phyloP scores from a whole-genome alignment of 2,888 invertebrate genomes.

The Cordilura impudica region DNA sequence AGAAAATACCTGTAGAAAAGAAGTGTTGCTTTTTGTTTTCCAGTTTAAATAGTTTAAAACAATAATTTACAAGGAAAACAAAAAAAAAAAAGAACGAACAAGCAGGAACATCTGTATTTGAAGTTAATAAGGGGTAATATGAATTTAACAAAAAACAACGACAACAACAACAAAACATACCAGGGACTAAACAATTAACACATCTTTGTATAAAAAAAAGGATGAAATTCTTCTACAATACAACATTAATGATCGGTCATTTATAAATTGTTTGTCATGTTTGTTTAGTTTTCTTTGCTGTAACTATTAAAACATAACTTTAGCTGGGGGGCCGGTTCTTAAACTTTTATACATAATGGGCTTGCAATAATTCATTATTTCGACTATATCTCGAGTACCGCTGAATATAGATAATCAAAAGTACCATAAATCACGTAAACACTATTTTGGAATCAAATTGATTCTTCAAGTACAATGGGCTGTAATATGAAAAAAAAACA shows the following conservation, averaged over 20 bases:
- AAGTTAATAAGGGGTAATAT: slow-evolving; percentile 36
- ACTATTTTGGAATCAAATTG: too few species aligned
- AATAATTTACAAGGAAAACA: slow-evolving; percentile 50
- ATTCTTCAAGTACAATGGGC: too few species aligned
- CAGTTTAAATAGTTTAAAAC: background rate
- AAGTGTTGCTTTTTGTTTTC: background rate
- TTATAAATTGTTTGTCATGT: background rate
- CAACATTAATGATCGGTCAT: background rate
- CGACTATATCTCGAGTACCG: too few species aligned
- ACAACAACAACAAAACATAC: slow-evolving; percentile 10
- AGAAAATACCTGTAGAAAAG: background rate
- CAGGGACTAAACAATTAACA: slow-evolving; percentile 42
- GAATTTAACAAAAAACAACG: background rate
- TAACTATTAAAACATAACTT: background rate
- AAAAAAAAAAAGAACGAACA: background rate
- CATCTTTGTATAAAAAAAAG: slow-evolving; percentile 19
- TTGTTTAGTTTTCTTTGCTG: background rate
- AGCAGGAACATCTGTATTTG: slow-evolving; percentile 32
- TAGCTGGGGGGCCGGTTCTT: background rate
- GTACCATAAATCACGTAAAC: too few species aligned
- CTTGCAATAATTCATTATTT: too few species aligned
- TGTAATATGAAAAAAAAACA: too few species aligned
- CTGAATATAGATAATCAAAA: too few species aligned
- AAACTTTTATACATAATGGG: too few species aligned
- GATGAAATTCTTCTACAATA: background rate